Conservation (phyloP, 2,888 invertebrate genomes). For the Pheosia tremula region DNA sequence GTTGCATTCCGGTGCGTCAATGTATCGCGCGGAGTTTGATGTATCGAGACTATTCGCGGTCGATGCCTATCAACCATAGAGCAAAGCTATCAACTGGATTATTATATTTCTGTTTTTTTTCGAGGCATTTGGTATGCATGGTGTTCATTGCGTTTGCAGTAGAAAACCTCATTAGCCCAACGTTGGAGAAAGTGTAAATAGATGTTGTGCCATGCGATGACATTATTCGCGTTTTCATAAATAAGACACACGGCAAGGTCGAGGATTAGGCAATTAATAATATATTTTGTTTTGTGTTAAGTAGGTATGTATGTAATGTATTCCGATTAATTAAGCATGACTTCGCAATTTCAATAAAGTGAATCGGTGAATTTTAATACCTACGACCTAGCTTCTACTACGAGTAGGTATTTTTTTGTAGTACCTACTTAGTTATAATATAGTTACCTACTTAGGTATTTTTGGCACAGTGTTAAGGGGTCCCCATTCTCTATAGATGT, state of each 20-base stretch:
- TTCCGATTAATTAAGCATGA: conserved; percentile 14
- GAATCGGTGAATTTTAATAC: conserved; percentile 4
- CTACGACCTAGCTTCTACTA: not conserved
- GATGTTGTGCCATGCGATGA: conserved; percentile 42
- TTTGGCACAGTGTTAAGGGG: too few species aligned
- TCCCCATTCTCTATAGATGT: too few species aligned
- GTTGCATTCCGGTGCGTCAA: conserved; percentile 45
- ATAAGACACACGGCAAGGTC: conserved; percentile 40
- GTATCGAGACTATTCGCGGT: conserved; percentile 39
- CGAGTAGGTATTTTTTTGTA: not conserved
- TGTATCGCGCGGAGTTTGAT: conserved; percentile 44
- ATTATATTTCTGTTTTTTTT: conserved; percentile 35
- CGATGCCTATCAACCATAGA: conserved; percentile 12
- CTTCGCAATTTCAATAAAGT: conserved; percentile 8
- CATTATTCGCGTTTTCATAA: conserved; percentile 29
- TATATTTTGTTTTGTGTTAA: conserved; percentile 18
- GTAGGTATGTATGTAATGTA: conserved; percentile 6
- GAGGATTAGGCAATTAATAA: conserved; percentile 37
- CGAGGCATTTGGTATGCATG: conserved; percentile 30
- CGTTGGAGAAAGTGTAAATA: conserved; percentile 55
- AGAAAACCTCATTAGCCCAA: conserved; percentile 47
- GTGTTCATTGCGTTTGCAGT: conserved; percentile 54
- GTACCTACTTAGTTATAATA: too few species aligned
- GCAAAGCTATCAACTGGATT: conserved; percentile 15
- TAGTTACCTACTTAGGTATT: too few species aligned